A percentile compares a stretch with the other conserved stretches of the same genome.
Conservation (phyloP, 2,113 vertebrate species). For the Pseudorectes ferrugineus region DNA sequence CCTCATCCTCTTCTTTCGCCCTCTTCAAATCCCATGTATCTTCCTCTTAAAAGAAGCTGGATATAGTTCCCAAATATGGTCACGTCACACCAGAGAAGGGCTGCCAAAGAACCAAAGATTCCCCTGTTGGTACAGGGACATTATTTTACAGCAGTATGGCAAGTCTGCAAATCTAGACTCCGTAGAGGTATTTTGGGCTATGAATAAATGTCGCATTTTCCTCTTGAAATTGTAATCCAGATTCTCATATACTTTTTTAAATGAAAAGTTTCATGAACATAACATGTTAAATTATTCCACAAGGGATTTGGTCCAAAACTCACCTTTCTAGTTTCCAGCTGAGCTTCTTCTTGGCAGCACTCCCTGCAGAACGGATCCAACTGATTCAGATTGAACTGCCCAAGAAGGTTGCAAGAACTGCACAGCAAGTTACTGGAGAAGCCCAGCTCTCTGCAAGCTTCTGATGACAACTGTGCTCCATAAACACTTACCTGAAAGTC, state of each 20-base stretch:
- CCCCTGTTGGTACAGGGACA: background rate
- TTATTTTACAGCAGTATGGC: background rate
- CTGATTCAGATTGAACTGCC: slow-evolving; percentile 86
- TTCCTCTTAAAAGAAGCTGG: background rate
- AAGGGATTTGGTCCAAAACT: background rate
- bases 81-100: background rate
- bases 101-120: background rate
- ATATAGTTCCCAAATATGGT: background rate
- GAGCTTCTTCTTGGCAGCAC: slow-evolving; percentile 96
- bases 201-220: background rate
- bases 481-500: slow-evolving; percentile 78
- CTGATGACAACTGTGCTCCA: slow-evolving; percentile 86
- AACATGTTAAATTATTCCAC: background rate
- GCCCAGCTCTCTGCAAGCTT: slow-evolving; percentile 91
- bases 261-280: background rate
- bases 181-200: background rate
- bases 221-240: background rate
- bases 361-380: slow-evolving; percentile 85
- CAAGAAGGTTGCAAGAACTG: slow-evolving; percentile 93
- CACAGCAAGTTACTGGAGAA: slow-evolving; percentile 98
- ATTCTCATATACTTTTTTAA: background rate
- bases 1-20: background rate
- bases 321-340: slow-evolving; percentile 91
- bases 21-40: background rate
- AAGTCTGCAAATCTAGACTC: background rate